phyloP scores from a whole-genome alignment of 2,797 vertebrate genomes.

The Acanthiza pusilla region DNA sequence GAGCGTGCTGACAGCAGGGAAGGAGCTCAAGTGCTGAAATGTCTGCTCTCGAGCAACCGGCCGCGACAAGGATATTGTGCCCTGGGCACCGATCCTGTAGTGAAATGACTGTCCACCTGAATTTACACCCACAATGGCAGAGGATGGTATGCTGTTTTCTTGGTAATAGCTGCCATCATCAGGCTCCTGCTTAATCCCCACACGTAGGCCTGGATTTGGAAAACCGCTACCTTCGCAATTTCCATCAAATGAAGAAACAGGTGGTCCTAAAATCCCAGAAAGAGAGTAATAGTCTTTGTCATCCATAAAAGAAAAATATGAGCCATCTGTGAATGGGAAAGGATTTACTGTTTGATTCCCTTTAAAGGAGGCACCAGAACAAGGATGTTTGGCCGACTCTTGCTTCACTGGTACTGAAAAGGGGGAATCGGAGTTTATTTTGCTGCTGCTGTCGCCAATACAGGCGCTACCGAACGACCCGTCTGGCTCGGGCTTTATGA shows the following conservation, averaged over 20 bases:
- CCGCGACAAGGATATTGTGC: constrained; percentile 94
- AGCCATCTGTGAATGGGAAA: constrained; percentile 91
- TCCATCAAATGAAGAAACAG: constrained; percentile 89
- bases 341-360: constrained; percentile 84
- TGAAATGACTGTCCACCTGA: constrained; percentile 98
- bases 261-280: constrained; percentile 97
- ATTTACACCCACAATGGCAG: constrained; percentile 98
- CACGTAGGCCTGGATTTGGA: constrained; percentile 83
- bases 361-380: constrained; percentile 87
- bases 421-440: constrained; percentile 77
- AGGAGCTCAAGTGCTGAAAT: constrained; percentile 94
- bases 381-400: constrained; percentile 89
- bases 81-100: constrained; percentile 98
- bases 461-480: constrained; percentile 90
- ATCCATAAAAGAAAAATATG: constrained; percentile 97
- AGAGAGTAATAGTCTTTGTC: constrained; percentile 98
- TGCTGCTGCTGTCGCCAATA: constrained; percentile 81
- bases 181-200: constrained; percentile 96
- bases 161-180: constrained; percentile 93
- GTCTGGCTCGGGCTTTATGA: constrained; percentile 95
- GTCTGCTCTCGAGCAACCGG: constrained; percentile 91
- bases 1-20: constrained; percentile 90
- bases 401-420: constrained; percentile 92
- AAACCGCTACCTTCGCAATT: constrained; percentile 89
- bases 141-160: constrained; percentile 88